Base-by-base conservation (phyloP, 1,140 invertebrate genomes). In the Lutraria rhynchaena region DNA sequence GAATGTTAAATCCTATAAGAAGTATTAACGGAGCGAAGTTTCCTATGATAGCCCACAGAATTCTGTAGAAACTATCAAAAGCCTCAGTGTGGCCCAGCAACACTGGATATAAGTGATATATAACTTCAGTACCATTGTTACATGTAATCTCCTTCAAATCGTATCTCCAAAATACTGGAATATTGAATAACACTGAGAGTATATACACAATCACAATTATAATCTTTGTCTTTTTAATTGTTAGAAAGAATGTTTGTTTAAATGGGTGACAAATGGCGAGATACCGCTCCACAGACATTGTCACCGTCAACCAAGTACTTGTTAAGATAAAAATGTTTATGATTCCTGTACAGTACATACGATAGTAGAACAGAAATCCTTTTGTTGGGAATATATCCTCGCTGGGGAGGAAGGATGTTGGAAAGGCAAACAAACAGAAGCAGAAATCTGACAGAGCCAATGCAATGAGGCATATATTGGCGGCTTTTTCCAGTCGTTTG, bases 291-390 rank as follows among this genome's bases (percentile, higher is more conserved):
- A 89, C 87, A 35, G 91, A 89, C 90, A 92, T 91, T 29, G 88
- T 89, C 19, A 92, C 91, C 0, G 91, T 92, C 37, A 92, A 76
- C 90, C 90, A 89, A 0, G 91, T 92, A 75, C 89, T 90, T 17
- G 87, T 87, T 84, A 92, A 88, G 61, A 92, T 92, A 71, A 92
- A 91, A 1, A 91, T 85, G 81, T 90, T 92, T 77, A 92, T 91
- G 27, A 92, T 78, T 3, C 87, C 90, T 7, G 88, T 70, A 44
- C 86, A 84, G 83, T 90, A 91, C 44, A 88, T 84, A 22, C 83
- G 75, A 82, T 92, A 92, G 69, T 87, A 86, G 11, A 89, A 67
- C 46, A 90, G 69, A 55, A 91, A 85, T 15, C 86, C 87, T 29
- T 83, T 86, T 27, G 29, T 49, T 46, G 27, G 46, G 61, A 88